Evolutionary conservation across 2,113 vertebrate genomes (phyloP).

Genomic region (Entomyzon cyanotis): DNA sequence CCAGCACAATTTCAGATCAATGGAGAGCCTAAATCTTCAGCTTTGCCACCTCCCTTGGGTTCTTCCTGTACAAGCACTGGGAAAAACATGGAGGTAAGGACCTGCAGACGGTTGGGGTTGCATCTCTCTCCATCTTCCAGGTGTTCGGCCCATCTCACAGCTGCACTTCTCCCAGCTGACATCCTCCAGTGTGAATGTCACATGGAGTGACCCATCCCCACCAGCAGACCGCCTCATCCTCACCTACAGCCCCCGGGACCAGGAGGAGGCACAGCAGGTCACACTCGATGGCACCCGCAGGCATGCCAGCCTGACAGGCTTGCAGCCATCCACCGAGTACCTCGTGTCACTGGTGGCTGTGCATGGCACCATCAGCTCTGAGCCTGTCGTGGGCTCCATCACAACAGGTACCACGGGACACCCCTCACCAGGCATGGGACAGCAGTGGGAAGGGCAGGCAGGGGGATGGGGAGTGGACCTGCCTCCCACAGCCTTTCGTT

Average conservation of each 20-base stretch:
- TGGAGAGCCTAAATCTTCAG: background rate
- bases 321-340: constrained; percentile 89
- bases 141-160: constrained; percentile 91
- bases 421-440: background rate
- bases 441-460: fast-evolving
- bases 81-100: fast-evolving
- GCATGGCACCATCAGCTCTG: constrained; percentile 84
- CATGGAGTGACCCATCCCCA: constrained; percentile 92
- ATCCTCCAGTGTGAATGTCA: constrained; percentile 86
- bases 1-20: background rate
- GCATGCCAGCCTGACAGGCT: constrained; percentile 80
- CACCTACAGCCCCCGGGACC: constrained; percentile 80
- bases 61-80: background rate
- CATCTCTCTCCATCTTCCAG: constrained; percentile 73
- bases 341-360: constrained; percentile 88
- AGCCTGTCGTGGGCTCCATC: constrained; percentile 87
- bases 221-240: constrained; percentile 90
- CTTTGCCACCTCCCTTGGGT: background rate
- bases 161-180: constrained; percentile 93
- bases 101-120: background rate
- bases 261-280: constrained; percentile 82
- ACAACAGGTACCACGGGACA: constrained; percentile 82
- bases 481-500: background rate
- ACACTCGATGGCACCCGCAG: constrained; percentile 86
- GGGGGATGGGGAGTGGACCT: background rate